These are phyloP conservation scores for Choristoneura fumiferana DNA, from an alignment of 1,140 invertebrate species.

Conservation along the genomic window DNA sequence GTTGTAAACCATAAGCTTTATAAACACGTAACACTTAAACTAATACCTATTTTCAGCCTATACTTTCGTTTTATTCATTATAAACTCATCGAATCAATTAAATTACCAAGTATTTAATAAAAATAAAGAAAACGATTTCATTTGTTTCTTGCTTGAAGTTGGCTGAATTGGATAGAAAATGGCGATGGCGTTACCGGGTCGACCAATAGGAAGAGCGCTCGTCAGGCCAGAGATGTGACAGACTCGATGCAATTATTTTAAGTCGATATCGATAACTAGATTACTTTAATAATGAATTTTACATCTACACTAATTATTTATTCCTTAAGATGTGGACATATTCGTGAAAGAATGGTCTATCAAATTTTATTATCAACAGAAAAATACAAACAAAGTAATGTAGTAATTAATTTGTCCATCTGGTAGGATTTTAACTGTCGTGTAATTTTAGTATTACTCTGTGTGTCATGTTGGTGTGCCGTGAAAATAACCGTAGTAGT, in stretches of 20 bases:
- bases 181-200: constrained; percentile 23
- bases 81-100: background rate
- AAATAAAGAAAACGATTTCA: constrained; percentile 20
- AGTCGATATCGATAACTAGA: constrained; percentile 12
- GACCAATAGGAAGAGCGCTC: constrained; percentile 43
- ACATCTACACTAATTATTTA: no score
- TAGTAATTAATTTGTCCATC: no score
- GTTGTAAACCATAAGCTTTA: background rate
- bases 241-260: constrained; percentile 23
- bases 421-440: no score
- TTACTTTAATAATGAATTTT: no score
- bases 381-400: no score
- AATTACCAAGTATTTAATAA: background rate
- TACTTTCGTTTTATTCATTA: background rate
- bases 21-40: no score
- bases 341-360: no score
- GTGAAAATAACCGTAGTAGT: no score
- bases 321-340: no score
- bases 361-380: no score
- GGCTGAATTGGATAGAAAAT: constrained; percentile 40
- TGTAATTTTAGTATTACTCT: no score
- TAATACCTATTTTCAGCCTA: background rate
- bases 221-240: constrained; percentile 26
- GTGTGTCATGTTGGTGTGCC: no score
- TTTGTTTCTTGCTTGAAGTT: constrained; percentile 30